Evolutionary conservation across 1,140 invertebrate genomes (phyloP).

Genomic region (Drosophila eugracilis): DNA sequence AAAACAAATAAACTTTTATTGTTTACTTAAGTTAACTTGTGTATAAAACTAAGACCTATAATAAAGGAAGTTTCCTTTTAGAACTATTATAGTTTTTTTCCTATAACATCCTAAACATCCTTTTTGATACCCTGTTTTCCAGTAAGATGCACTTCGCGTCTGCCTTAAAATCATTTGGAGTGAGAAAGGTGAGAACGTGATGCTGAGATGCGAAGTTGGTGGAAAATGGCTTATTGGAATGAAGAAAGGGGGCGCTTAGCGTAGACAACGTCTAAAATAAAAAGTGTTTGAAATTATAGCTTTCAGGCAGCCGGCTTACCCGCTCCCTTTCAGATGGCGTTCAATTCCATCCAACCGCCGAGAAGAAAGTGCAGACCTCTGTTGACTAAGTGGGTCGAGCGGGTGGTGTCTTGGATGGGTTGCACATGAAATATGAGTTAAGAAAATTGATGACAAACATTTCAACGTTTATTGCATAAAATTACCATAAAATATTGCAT

Average conservation of each 20-base stretch:
- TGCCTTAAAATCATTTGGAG: constrained; percentile 38
- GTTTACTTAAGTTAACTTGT: too few relatives aligned
- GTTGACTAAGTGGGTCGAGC: constrained; percentile 19
- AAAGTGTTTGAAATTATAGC: constrained; percentile 62
- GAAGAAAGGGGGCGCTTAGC: background rate
- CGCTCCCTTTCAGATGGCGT: background rate
- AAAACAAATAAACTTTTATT: too few relatives aligned
- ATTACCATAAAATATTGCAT: constrained; percentile 81
- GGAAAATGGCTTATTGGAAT: constrained; percentile 2
- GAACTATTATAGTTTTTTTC: background rate
- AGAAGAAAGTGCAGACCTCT: constrained; percentile 24
- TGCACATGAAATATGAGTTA: constrained; percentile 82
- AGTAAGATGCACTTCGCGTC: constrained; percentile 26
- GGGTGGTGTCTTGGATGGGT: constrained; percentile 1
- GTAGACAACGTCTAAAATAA: constrained; percentile 24
- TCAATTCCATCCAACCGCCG: background rate
- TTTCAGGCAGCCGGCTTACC: constrained; percentile 7
- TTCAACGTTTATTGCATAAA: constrained; percentile 83
- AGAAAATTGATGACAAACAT: constrained; percentile 83
- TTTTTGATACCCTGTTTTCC: constrained; percentile 16
- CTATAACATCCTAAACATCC: too few relatives aligned
- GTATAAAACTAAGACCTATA: too few relatives aligned
- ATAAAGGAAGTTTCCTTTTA: too few relatives aligned
- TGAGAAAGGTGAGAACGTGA: constrained; percentile 10
- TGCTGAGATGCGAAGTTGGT: constrained; percentile 5